These are phyloP conservation scores for Cataglyphis albicans DNA, from an alignment of 2,888 invertebrate species.

Conservation along the genomic window DNA sequence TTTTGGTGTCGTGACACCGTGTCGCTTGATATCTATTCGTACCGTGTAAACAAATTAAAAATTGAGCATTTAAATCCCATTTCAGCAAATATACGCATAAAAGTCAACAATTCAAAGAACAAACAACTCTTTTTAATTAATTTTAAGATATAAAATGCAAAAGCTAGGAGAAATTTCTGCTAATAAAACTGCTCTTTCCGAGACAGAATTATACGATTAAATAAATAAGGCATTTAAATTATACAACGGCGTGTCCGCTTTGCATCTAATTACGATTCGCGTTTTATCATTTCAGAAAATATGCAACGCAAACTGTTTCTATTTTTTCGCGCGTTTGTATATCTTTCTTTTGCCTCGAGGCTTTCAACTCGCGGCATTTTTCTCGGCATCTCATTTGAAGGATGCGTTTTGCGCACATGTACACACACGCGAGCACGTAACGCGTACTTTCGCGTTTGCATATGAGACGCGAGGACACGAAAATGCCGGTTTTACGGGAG, in stretches of 20 bases:
- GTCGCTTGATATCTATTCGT: neutral
- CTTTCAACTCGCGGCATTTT: slow-evolving; percentile 18
- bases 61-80: slow-evolving; percentile 1
- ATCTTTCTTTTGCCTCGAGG: neutral
- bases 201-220: slow-evolving; percentile 23
- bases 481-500: slow-evolving; percentile 47
- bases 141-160: slow-evolving; percentile 2
- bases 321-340: slow-evolving; percentile 17
- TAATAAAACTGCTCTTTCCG: neutral
- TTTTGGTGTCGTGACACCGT: neutral
- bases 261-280: slow-evolving; percentile 14
- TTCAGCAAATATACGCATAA: neutral
- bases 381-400: slow-evolving; percentile 30
- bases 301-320: neutral
- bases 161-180: neutral
- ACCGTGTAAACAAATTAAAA: neutral
- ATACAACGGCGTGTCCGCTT: neutral
- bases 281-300: slow-evolving; percentile 12
- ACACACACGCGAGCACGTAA: neutral
- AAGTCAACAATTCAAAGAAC: neutral
- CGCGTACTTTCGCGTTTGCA: slow-evolving; percentile 8
- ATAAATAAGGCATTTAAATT: slow-evolving; percentile 29
- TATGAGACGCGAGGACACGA: slow-evolving; percentile 29
- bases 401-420: neutral
- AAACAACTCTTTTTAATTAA: slow-evolving; percentile 29